Conservation (phyloP, 2,797 vertebrate species). For the Lacerta bilineata region DNA sequence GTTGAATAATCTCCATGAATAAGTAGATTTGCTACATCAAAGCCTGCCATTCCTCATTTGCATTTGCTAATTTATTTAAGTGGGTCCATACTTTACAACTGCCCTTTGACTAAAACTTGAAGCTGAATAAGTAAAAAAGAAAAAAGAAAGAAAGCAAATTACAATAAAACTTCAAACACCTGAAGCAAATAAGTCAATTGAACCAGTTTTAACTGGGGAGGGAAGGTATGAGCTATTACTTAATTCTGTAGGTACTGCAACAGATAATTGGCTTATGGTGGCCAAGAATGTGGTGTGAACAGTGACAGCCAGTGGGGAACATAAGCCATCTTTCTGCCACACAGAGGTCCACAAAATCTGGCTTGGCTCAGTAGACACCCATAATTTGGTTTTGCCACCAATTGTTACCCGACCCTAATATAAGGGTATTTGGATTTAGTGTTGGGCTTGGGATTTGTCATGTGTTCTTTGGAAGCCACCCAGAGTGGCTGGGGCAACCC, state of each 20-base stretch:
- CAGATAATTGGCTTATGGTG: neutral
- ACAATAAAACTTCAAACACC: neutral
- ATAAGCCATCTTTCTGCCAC: neutral
- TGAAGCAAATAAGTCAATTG: neutral
- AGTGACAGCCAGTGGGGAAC: neutral
- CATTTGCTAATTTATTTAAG: constrained; percentile 30
- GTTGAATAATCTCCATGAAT: constrained; percentile 23
- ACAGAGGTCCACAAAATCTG: neutral
- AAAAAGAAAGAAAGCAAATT: neutral
- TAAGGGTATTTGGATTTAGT: neutral
- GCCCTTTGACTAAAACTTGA: constrained; percentile 6
- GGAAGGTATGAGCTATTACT: too few relatives aligned
- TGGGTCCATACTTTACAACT: neutral
- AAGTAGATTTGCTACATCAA: constrained; percentile 26
- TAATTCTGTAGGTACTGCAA: neutral
- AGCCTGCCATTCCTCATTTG: constrained; percentile 4
- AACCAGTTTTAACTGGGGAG: neutral
- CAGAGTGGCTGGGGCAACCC: too few relatives aligned
- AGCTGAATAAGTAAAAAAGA: neutral
- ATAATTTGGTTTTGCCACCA: neutral
- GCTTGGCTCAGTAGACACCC: neutral
- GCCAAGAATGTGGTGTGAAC: neutral
- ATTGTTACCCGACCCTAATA: neutral
- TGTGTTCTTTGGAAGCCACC: too few relatives aligned
- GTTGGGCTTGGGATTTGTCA: neutral